These are phyloP conservation scores for Drosophila kanapiae DNA, from an alignment of 1,140 invertebrate genomes.

Conservation along the genomic window DNA sequence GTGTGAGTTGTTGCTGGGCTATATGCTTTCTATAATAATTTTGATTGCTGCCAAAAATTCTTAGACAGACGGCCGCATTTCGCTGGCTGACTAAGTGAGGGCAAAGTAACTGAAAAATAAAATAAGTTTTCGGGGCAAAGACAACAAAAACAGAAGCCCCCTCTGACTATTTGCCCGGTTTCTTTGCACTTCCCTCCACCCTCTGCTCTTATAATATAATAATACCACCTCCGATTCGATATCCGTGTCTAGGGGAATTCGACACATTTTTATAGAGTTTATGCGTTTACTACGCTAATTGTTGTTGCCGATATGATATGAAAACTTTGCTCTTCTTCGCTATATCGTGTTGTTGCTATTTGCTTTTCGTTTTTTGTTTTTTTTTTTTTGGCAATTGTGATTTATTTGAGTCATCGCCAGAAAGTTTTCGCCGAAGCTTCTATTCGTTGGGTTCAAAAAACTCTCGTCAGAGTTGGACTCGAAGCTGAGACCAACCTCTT, in stretches of 20 bases:
- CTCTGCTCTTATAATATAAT: too few relatives aligned
- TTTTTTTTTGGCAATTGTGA: constrained; percentile 17
- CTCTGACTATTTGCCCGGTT: constrained; percentile 4
- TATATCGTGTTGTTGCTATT: constrained; percentile 5
- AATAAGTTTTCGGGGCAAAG: too few relatives aligned
- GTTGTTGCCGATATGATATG: constrained; percentile 57
- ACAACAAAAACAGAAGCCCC: neutral
- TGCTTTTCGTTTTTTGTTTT: neutral
- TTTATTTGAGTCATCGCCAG: constrained; percentile 42
- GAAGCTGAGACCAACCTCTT: neutral
- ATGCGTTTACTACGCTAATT: constrained; percentile 60
- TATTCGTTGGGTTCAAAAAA: constrained; percentile 30
- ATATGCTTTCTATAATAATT: constrained; percentile 61
- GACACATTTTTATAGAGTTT: constrained; percentile 37
- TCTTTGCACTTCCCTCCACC: neutral
- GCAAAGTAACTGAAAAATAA: constrained; percentile 9
- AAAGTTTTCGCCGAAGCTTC: constrained; percentile 4
- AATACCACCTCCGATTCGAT: constrained; percentile 8
- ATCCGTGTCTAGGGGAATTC: constrained; percentile 21
- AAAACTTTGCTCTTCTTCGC: constrained; percentile 17
- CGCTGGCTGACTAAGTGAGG: constrained; percentile 48
- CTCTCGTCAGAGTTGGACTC: constrained; percentile 14
- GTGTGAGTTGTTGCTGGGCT: constrained; percentile 27
- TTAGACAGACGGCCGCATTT: constrained; percentile 67
- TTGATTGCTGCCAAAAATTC: constrained; percentile 81